Base-by-base conservation (phyloP, 2,797 vertebrate genomes). In the Podarcis siculus region DNA sequence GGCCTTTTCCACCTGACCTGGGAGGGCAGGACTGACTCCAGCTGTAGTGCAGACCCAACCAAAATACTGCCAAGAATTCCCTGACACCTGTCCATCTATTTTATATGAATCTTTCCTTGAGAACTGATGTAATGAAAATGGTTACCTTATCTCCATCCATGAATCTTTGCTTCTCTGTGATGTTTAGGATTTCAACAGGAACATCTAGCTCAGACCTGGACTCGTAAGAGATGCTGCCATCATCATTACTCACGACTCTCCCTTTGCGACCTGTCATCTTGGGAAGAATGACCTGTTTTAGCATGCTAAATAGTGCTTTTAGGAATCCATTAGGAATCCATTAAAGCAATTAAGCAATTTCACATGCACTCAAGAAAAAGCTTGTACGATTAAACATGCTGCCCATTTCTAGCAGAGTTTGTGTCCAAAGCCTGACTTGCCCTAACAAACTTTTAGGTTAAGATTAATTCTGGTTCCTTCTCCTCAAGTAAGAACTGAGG, bases 261-360 rank as follows among this genome's bases (percentile, higher is more conserved):
- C 99, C 99, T 93, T 99, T 99, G 42, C 99, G 98, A 1, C 99
- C 99, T 0, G 99, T 99, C 99, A 99, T 99, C 99, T 99, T 91
- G 0, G 90, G 82, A 90, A 81, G 5, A 85, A 82, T n/a, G 69
- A 25, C 87, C 45, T 0, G 0, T 35, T 55, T 82, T 15, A 72
- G 71, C 21, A 19, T 4, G 42, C 8, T 17, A 15, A 1, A 23
- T 3, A n/a, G 58, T 32, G 35, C 23, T 21, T 21, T 13, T 1
- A 45, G 71, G 83, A 15, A 82, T 23, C 79, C 2, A 2, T 12
- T 32, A 39, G 71, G 83, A 15, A 82, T 23, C 79, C 2, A 2
- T 12, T 32, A 39, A n/a, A n/a, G n/a, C n/a, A n/a, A n/a, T n/a
- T 15, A 72, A 55, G 3, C 1, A 32, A 6, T 2, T 32, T 2